A percentile compares a stretch with the other conserved stretches of the same genome.
These are phyloP conservation scores for Melieria crassipennis DNA, from an alignment of 2,888 invertebrate genomes.

Conservation along the genomic window DNA sequence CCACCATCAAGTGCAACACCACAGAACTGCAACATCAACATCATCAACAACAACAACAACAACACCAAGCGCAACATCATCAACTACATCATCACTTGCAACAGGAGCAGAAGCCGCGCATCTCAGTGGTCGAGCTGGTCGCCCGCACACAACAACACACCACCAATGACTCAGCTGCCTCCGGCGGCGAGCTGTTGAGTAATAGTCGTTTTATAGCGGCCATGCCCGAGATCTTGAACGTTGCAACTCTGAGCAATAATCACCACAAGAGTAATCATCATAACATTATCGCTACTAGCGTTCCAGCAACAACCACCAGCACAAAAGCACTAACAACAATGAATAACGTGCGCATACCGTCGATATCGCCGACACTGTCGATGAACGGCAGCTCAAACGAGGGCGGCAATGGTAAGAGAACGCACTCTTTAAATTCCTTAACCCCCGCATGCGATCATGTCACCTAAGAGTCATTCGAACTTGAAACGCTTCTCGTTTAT, in stretches of 20 bases:
- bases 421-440: too few species aligned
- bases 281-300: conserved; percentile 37
- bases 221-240: conserved; percentile 56
- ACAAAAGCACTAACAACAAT: conserved; percentile 17
- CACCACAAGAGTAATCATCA: conserved; percentile 36
- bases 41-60: too few species aligned
- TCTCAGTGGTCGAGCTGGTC: conserved; percentile 89
- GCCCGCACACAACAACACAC: conserved; percentile 67
- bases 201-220: conserved; percentile 35
- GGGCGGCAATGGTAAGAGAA: conserved; percentile 54
- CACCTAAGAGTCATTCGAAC: too few species aligned
- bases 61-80: not conserved
- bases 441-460: too few species aligned
- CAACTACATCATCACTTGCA: conserved; percentile 32
- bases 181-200: conserved; percentile 19
- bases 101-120: conserved; percentile 67
- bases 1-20: too few species aligned
- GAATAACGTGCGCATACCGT: conserved; percentile 49
- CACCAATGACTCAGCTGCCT: conserved; percentile 4
- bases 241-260: conserved; percentile 46
- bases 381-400: conserved; percentile 62
- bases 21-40: too few species aligned
- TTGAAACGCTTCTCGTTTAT: not conserved
- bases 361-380: conserved; percentile 67
- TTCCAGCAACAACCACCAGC: conserved; percentile 38